Evolutionary conservation across 1,140 invertebrate genomes (phyloP).

Genomic region (Macrosteles quadrilineatus): DNA sequence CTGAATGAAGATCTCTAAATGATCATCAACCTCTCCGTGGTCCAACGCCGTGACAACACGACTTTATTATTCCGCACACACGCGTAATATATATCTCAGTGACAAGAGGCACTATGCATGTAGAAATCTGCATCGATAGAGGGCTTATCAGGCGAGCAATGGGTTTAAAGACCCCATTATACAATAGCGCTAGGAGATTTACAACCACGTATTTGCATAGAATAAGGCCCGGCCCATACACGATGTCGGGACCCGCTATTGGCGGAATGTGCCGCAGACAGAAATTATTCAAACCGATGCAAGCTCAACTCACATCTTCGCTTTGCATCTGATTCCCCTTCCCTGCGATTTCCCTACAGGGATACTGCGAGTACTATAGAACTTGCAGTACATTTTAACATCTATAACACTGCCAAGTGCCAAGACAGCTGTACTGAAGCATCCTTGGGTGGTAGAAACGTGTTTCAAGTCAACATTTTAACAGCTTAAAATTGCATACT

Average conservation of each 20-base stretch:
- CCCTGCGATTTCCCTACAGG: no score
- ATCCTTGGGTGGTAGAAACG: no score
- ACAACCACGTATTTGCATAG: slow-evolving; percentile 19
- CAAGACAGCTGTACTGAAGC: no score
- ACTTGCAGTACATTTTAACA: no score
- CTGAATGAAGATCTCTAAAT: no score
- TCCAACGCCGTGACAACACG: background rate
- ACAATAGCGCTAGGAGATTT: slow-evolving; percentile 14
- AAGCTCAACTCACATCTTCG: background rate
- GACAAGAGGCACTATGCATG: slow-evolving; percentile 17
- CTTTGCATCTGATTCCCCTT: no score
- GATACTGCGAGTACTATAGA: no score
- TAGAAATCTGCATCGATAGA: slow-evolving; percentile 25
- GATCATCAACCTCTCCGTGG: no score
- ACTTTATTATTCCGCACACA: slow-evolving; percentile 20
- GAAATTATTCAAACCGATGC: slow-evolving; percentile 14
- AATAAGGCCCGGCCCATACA: slow-evolving; percentile 18
- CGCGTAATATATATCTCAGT: slow-evolving; percentile 22
- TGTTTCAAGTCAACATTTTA: no score
- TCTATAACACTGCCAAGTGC: no score
- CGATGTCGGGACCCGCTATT: background rate
- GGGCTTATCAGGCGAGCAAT: slow-evolving; percentile 15
- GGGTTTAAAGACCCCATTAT: slow-evolving; percentile 26
- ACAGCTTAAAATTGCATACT: no score
- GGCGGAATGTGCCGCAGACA: background rate